Base-by-base conservation (phyloP, 2,888 invertebrate genomes). In the Catocala nupta region DNA sequence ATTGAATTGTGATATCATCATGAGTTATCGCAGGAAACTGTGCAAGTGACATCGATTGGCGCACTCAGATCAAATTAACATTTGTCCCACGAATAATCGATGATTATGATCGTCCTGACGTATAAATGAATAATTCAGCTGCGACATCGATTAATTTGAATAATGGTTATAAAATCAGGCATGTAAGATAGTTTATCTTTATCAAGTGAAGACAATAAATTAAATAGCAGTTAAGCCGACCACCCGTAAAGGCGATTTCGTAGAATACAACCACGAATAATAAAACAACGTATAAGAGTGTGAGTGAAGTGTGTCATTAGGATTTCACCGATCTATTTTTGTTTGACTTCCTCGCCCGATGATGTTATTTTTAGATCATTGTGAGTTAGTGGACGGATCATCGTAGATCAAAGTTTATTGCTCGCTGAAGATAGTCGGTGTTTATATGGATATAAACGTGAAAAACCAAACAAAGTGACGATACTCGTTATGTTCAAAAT, bases 291-390 rank as follows among this genome's bases (percentile, higher is more conserved):
- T 61, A 72, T 76, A 65, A 69, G 72, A 81, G 79, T 73, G 81
- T 69, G 83, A 85, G 82, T 86, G 86, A 90, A 88, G 86, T 90
- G 86, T 91, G 90, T 91, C 91, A 91, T 90, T 89, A 85, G 88
- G 87, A 85, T 88, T 84, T 81, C 84, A 82, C 75, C 76, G 77
- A 86, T 87, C 89, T 91, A 92, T 91, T 90, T 90, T 81, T 68
- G 85, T 82, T 68, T 59, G 47, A 78, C 78, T 77, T 81, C 81
- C 83, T 80, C 73, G 73, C 59, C 43, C 59, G 71, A 75, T 73
- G 67, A 73, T 81, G 78, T 83, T 87, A 87, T 87, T 87, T 87
- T 82, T 81, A 77, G 75, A 76, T 69, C 75, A 70, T 67, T 71
- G 81, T 77, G 76, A 78, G 79, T 80, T 79, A 76, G 78, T 81